Evolutionary conservation across 2,888 invertebrate genomes (phyloP), one percentile per base, ranked within the genome.

Genomic region (Taenaris catops): DNA sequence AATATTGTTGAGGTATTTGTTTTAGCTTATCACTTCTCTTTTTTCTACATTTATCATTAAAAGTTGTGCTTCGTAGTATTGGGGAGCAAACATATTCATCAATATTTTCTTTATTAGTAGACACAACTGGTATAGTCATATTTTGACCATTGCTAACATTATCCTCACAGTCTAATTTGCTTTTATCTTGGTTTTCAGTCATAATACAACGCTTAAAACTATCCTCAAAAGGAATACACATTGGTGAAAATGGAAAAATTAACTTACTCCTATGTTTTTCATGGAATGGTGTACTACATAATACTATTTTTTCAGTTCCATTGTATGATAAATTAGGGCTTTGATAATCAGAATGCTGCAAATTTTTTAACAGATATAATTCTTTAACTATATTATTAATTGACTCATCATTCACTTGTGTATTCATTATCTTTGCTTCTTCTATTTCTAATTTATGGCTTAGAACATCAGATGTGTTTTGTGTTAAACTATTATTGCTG

Each of bases 201-300:
- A 37, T 14, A 37, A 11, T 37, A 16, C 18, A 8, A 20, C 5
- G 11, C 7, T 60, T 55, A 12, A 54, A 50, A 40, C 52, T 70
- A 10, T 49, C 50, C 27, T 55, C 46, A 18, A 57, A 28, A 46
- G 49, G 55, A 35, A 51, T 46, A 18, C 51, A 35, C 37, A 86
- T 83, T 19, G 84, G 83, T 16, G 84, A 86, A 44, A 80, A 73
- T 38, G 70, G 73, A 45, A 62, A 81, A 46, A 84, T 81, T 20
- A 83, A 81, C 43, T 70, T 63, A 4, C 71, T 69, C 49, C 78
- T 69, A 44, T 71, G 69, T 52, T 79, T 84, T 25, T 66, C 58
- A 54, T 60, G 65, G 33, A 74, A 76, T 34, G 84, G 84, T 18
- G 84, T 84, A 52, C 84, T 84, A 45, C 76, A 73, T 12, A 75